These are phyloP conservation scores for Eristalis pertinax DNA, from an alignment of 2,888 invertebrate genomes.

Conservation along the genomic window DNA sequence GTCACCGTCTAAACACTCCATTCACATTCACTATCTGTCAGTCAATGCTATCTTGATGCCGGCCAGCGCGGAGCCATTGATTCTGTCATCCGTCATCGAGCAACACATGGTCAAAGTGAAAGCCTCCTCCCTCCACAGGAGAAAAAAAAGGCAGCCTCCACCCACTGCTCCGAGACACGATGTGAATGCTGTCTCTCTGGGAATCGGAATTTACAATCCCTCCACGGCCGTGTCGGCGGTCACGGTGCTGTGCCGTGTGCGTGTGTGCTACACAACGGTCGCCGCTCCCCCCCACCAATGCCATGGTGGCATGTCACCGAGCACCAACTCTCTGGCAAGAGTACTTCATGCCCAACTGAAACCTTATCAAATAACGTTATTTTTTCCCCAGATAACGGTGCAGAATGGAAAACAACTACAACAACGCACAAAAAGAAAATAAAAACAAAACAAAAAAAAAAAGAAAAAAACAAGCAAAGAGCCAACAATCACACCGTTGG, in stretches of 20 bases:
- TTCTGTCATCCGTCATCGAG: neutral
- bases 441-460: slow-evolving; percentile 3
- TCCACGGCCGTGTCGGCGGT: neutral
- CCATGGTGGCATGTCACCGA: slow-evolving; percentile 16
- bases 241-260: neutral
- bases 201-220: slow-evolving; percentile 1
- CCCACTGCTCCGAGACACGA: neutral
- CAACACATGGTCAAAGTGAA: neutral
- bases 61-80: neutral
- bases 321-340: slow-evolving; percentile 31
- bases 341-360: slow-evolving; percentile 24
- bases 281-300: neutral
- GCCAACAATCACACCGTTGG: slow-evolving; percentile 37
- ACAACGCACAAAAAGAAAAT: slow-evolving; percentile 10
- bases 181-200: neutral
- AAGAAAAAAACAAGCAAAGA: neutral
- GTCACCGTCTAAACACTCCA: neutral
- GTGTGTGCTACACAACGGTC: neutral
- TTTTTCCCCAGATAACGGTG: slow-evolving; percentile 32
- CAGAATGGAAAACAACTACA: slow-evolving; percentile 18
- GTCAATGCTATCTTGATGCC: neutral
- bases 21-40: neutral
- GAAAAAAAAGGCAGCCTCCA: too few species aligned
- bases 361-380: slow-evolving; percentile 53
- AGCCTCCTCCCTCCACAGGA: neutral